A percentile compares a stretch with the other conserved stretches of the same genome.
Evolutionary conservation across 1,140 invertebrate species (phyloP).

Genomic region (Drosophila sproati): DNA sequence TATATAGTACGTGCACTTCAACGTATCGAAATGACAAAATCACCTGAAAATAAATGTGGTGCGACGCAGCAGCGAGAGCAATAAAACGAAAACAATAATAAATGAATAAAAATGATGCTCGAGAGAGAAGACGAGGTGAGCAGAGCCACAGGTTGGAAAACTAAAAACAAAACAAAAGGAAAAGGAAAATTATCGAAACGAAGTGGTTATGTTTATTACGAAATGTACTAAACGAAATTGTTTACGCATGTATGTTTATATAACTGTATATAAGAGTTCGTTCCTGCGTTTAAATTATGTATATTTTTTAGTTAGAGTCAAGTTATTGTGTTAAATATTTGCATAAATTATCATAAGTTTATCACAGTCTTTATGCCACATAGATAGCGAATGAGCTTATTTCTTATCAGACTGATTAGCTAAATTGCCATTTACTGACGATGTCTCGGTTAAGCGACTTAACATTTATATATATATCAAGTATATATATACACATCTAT

Average conservation of each 20-base stretch:
- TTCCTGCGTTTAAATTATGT: not conserved
- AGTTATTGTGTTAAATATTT: not conserved
- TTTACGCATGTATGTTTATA: not conserved
- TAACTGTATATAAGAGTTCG: not conserved
- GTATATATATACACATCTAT: not conserved
- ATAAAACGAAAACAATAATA: constrained; percentile 17
- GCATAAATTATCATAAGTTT: constrained; percentile 6
- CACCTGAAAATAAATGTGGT: constrained; percentile 45
- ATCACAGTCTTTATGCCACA: constrained; percentile 1
- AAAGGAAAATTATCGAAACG: not conserved
- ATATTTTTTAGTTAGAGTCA: not conserved
- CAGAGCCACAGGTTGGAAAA: constrained; percentile 9
- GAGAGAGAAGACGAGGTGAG: not conserved
- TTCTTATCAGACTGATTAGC: constrained; percentile 17
- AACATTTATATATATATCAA: not conserved
- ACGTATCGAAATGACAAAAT: constrained; percentile 38
- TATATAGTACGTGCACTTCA: constrained; percentile 1
- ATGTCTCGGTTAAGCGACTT: not conserved
- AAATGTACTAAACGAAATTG: not conserved
- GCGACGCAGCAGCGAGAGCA: constrained; percentile 4
- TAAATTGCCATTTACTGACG: constrained; percentile 1
- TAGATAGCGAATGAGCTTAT: not conserved
- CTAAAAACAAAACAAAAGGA: not conserved
- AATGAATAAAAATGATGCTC: constrained; percentile 2
- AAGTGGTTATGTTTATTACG: constrained; percentile 5